A percentile compares a stretch with the other conserved stretches of the same genome.
These are phyloP conservation scores for Dendroctonus ponderosae DNA, from an alignment of 1,140 invertebrate genomes.

Conservation along the genomic window DNA sequence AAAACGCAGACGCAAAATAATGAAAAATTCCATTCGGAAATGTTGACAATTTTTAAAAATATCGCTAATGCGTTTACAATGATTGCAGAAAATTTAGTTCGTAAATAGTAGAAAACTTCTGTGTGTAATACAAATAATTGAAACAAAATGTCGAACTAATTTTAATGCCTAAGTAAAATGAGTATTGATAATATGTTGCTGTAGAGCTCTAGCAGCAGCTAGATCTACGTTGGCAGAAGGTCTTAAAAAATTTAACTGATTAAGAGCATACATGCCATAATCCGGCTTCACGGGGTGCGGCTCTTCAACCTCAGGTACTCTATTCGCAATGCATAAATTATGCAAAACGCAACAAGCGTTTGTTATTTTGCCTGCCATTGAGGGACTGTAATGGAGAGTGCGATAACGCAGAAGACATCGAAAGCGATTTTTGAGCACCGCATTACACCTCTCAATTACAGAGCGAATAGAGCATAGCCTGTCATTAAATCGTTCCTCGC, in stretches of 20 bases:
- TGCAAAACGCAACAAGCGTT: constrained; percentile 35
- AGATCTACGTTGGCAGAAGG: constrained; percentile 10
- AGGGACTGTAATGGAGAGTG: constrained; percentile 32
- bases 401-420: constrained; percentile 32
- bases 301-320: constrained; percentile 15
- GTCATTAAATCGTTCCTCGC: constrained; percentile 22
- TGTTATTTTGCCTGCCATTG: constrained; percentile 34
- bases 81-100: too few species aligned
- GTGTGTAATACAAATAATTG: too few species aligned
- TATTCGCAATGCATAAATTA: constrained; percentile 26
- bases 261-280: constrained; percentile 15
- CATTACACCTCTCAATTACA: constrained; percentile 32
- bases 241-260: neutral
- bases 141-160: too few species aligned
- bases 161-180: constrained; percentile 9
- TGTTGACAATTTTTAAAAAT: too few species aligned
- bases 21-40: too few species aligned
- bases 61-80: too few species aligned
- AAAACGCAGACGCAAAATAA: too few species aligned
- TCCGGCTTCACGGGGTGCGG: constrained; percentile 8
- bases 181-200: constrained; percentile 10
- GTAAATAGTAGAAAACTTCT: too few species aligned
- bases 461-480: constrained; percentile 13
- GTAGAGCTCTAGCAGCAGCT: constrained; percentile 10
- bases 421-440: constrained; percentile 31